Evolutionary conservation across 92 coral and sea anemone species (phyloP), one percentile per base, ranked within the genome.

Genomic region (Siderastrea siderea): DNA sequence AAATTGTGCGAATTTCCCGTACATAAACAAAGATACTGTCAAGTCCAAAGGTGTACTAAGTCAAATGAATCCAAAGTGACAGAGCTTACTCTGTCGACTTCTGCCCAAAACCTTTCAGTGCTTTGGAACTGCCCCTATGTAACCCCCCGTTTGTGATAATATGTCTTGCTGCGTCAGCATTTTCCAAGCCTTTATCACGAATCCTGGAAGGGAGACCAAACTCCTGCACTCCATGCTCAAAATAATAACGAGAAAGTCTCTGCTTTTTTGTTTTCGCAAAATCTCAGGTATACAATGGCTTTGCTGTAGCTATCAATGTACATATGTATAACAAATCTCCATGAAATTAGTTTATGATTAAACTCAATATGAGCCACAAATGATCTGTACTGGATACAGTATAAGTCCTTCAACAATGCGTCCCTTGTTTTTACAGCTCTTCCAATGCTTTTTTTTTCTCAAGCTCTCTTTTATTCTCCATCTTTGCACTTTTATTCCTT

Each of bases 401-500:
- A 90, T 88, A 92, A 70, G 72, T 79, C 74, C 87, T 68, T 84
- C 84, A 54, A 57, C 69, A 87, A 78, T 70, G 85, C 89, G 78
- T 72, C 75, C 73, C 87, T 63, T 78, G 17, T 68, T 74, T 87
- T 83, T 26, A 92, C 50, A 78, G 92, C 93, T 85, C 95, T 92
- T 67, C 83, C 95, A 58, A 89, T 78, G 82, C 89, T 74, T 64
- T 68, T 83, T 52, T 57, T 89, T 83, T 57, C 46, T 47, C 89
- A 91, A 81, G 84, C 92, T 91, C 68, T 67, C 92, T 83, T 92
- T 88, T 57, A 91, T 68, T 68, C 92, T 91, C 26, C 84, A 70
- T 70, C 91, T 81, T 85, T 87, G 94, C 44, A 89, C 95, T 68
- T 84, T 60, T 59, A 89, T 79, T 47, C 93, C 93, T 61, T 61